Conservation (phyloP, 2,113 vertebrate genomes). For the Brachypteracias leptosomus region DNA sequence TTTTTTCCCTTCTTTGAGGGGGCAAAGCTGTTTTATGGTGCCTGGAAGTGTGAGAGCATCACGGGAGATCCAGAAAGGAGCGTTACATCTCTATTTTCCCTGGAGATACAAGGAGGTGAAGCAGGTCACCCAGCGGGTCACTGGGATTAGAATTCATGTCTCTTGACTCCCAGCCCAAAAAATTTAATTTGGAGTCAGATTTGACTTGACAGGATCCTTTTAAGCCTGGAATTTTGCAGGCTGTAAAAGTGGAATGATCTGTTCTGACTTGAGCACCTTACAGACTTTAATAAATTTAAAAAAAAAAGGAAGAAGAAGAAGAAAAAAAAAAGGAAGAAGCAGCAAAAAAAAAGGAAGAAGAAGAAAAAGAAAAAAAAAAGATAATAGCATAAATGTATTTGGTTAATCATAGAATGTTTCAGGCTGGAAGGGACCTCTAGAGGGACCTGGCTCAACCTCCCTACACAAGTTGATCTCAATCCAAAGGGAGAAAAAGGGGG, state of each 20-base stretch:
- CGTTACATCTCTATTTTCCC: background rate
- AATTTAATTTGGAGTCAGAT: conserved; percentile 56
- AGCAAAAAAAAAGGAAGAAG: rapidly evolving
- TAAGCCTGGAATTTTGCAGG: conserved; percentile 14
- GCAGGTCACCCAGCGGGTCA: conserved; percentile 13
- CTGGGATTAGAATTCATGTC: background rate
- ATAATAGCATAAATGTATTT: background rate
- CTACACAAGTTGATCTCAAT: background rate
- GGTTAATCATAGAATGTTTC: too few relatives aligned
- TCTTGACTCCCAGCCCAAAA: background rate
- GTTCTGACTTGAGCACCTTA: background rate
- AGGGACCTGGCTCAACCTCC: too few relatives aligned
- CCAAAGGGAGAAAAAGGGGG: background rate
- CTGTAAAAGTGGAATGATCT: background rate
- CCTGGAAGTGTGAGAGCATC: background rate
- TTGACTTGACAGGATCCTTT: conserved; percentile 4
- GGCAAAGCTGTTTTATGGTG: background rate
- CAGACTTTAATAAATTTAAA: background rate
- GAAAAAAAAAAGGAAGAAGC: background rate
- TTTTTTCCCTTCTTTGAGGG: background rate
- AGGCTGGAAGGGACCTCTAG: too few relatives aligned
- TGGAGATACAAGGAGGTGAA: background rate
- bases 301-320: background rate
- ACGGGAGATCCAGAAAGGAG: background rate
- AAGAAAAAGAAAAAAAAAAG: rapidly evolving